phyloP scores from a whole-genome alignment of 2,113 vertebrate genomes.

The Smithornis capensis region DNA sequence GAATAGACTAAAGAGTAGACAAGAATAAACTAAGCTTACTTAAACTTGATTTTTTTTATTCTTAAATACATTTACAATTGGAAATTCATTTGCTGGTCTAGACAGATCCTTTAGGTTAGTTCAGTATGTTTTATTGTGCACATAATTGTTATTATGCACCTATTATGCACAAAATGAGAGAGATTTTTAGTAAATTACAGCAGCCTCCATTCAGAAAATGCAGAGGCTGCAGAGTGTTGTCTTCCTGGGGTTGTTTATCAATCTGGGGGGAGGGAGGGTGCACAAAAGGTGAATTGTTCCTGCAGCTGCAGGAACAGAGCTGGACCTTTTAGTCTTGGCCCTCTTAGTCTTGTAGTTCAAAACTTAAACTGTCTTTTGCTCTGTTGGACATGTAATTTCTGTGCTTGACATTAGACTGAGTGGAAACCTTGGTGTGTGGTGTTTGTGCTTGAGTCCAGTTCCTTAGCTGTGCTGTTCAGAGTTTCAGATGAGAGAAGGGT shows the following conservation, averaged over 20 bases:
- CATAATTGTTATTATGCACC: background rate
- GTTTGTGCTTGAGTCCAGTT: background rate
- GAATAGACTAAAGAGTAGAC: background rate
- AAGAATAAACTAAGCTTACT: background rate
- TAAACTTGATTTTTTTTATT: background rate
- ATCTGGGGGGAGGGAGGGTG: background rate
- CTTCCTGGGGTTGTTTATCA: background rate
- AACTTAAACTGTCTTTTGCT: background rate
- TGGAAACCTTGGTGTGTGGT: background rate
- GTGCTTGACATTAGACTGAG: background rate
- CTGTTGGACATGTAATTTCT: rapidly evolving
- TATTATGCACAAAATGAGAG: background rate
- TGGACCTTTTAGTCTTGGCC: background rate
- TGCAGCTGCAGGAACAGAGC: constrained; percentile 5
- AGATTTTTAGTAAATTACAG: background rate
- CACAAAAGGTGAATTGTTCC: constrained; percentile 14
- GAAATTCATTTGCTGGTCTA: background rate
- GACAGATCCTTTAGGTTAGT: background rate
- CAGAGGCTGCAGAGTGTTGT: background rate
- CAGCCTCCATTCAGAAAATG: background rate
- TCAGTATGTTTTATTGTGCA: background rate
- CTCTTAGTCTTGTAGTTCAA: background rate
- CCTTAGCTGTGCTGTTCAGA: background rate
- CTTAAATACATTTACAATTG: background rate
- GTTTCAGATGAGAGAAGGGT: background rate